Base-by-base conservation (phyloP, 1,140 invertebrate genomes). In the Platyscapa corneri region DNA sequence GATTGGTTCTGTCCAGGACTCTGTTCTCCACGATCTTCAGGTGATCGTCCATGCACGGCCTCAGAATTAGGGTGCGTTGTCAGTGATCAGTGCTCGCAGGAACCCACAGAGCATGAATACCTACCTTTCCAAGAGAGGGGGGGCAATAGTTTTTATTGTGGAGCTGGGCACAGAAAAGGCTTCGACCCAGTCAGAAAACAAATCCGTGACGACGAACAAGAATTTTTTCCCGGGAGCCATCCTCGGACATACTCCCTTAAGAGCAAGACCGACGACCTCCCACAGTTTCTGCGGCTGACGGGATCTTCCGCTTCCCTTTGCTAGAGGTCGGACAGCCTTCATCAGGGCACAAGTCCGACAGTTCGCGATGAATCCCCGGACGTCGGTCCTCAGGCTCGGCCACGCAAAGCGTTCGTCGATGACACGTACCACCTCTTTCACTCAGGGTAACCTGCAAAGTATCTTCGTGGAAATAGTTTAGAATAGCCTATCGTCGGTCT, bases 111-210 rank as follows among this genome's bases (percentile, higher is more conserved):
- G 34, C 6, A 3, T 30, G 39, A 81, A 87, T 0, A 87, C 34
- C 14, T 88, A 60, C 20, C 56, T 84, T 27, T 84, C 83, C 12
- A 82, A 16, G 1, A 60, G 39, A 27, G 14, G 20, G n/a, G n/a
- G n/a, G 18, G 37, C 10, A 8, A 85, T 30, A 5, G 2, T 37
- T 1, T 46, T 6, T 6, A 70, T 74, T 37, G 86, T 42, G 0
- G 86, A 37, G 18, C 32, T 60, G 0, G 37, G 1, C 0, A 87
- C 0, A 34, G 23, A 83, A 20, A 83, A 85, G 5, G 86, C 88
- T 75, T 87, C 86, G 1, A 83, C 70, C 86, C 88, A 88, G 70
- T 83, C 56, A 6, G 83, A 84, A 18, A 86, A 87, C 10, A 85
- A 18, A 37, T 86, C 86, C 0, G 86, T 87, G 8, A 85, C 65